Conservation (phyloP, 2,113 vertebrate genomes). For the Cryptomyrus ogoouensis region DNA sequence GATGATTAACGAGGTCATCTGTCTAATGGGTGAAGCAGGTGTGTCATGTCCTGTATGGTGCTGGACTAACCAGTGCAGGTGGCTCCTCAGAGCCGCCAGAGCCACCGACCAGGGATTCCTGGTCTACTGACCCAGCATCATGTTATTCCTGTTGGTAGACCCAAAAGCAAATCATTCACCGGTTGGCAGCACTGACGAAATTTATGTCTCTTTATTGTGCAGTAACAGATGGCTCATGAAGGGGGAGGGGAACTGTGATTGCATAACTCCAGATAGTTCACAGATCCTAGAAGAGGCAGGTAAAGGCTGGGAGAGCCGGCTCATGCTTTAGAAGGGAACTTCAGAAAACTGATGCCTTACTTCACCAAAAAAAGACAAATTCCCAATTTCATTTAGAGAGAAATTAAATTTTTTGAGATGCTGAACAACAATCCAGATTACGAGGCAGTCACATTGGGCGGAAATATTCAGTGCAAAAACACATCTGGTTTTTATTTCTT, state of each 20-base stretch:
- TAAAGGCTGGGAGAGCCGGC: neutral
- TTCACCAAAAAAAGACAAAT: neutral
- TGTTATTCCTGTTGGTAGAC: neutral
- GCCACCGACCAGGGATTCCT: neutral
- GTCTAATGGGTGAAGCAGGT: neutral
- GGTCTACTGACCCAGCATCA: neutral
- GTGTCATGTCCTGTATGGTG: neutral
- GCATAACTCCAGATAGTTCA: slow-evolving; percentile 55
- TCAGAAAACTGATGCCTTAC: neutral
- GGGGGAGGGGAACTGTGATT: slow-evolving; percentile 45
- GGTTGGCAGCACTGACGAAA: slow-evolving; percentile 48
- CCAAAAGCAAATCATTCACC: slow-evolving; percentile 48
- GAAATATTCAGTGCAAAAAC: neutral
- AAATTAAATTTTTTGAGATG: slow-evolving; percentile 8
- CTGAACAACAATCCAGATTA: neutral
- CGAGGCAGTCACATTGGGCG: neutral
- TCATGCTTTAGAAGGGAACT: neutral
- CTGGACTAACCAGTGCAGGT: neutral
- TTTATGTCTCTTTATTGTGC: slow-evolving; percentile 63
- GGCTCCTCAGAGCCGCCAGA: neutral
- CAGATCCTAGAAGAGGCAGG: slow-evolving; percentile 40
- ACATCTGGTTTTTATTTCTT: slow-evolving; percentile 12
- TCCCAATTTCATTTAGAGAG: neutral
- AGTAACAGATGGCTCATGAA: slow-evolving; percentile 63
- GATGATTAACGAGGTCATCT: neutral